phyloP scores from a whole-genome alignment of 2,113 vertebrate species.

The Sinocyclocheilus anshuiensis region DNA sequence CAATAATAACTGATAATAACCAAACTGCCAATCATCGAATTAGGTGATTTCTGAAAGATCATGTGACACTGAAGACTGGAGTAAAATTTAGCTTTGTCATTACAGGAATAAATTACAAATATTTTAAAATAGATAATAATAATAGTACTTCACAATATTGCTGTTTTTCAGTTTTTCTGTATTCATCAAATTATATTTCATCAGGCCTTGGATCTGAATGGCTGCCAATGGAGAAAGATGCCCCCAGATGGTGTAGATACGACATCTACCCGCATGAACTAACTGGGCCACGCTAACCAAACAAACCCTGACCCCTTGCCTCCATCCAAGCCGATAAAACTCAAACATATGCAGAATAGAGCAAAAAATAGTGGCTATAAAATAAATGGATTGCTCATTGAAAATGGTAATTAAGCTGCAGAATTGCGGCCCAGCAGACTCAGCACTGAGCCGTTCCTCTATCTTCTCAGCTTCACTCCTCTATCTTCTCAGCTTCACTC shows the following conservation, averaged over 20 bases:
- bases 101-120: no score
- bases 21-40: no score
- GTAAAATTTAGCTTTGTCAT: no score
- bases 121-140: no score
- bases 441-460: slow-evolving; percentile 33
- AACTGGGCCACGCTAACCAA: background rate
- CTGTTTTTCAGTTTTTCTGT: no score
- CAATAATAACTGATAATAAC: no score
- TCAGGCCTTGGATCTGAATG: background rate
- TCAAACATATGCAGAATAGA: background rate
- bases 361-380: slow-evolving; percentile 4
- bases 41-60: no score
- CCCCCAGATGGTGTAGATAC: background rate
- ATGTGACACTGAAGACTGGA: no score
- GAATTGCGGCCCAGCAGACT: slow-evolving; percentile 17
- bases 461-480: slow-evolving; percentile 54
- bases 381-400: slow-evolving; percentile 24
- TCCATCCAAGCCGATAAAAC: background rate
- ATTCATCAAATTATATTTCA: no score
- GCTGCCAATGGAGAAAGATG: background rate
- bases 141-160: no score
- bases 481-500: slow-evolving; percentile 53
- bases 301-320: background rate
- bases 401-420: slow-evolving; percentile 21
- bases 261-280: background rate